Percentiles rank a stretch among this genome's conserved stretches.
Conservation (phyloP, 2,888 invertebrate species). For the Amphipyra tragopoginis region DNA sequence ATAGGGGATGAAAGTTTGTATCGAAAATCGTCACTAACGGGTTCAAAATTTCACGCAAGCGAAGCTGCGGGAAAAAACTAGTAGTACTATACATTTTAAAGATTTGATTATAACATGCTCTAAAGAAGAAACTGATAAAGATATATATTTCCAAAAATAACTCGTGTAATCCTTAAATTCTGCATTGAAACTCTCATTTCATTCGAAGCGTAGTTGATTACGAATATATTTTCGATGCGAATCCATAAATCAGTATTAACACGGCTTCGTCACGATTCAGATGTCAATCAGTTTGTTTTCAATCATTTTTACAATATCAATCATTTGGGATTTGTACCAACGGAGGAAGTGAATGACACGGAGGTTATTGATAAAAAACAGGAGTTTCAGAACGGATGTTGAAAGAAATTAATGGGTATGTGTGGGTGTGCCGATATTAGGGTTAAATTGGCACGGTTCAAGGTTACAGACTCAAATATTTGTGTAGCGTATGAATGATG, state of each 20-base stretch:
- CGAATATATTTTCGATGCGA: slow-evolving; percentile 34
- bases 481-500: too few relatives aligned
- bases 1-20: too few relatives aligned
- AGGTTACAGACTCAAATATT: not conserved
- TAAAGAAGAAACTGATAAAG: too few relatives aligned
- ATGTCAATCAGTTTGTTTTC: slow-evolving; percentile 56
- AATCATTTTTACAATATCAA: slow-evolving; percentile 54
- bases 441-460: slow-evolving; percentile 14
- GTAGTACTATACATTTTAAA: too few relatives aligned
- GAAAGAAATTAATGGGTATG: slow-evolving; percentile 25
- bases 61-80: too few relatives aligned
- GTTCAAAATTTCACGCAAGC: too few relatives aligned
- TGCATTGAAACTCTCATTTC: slow-evolving; percentile 11
- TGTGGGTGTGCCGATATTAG: slow-evolving; percentile 3
- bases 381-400: slow-evolving; percentile 8
- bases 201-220: slow-evolving; percentile 25
- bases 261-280: slow-evolving; percentile 42
- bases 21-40: too few relatives aligned
- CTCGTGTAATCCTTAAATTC: not conserved
- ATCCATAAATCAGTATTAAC: slow-evolving; percentile 54
- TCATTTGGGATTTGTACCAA: slow-evolving; percentile 42
- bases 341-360: slow-evolving; percentile 7
- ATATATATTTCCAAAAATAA: not conserved
- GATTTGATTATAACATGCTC: too few relatives aligned
- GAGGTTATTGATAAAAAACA: slow-evolving; percentile 7